Evolutionary conservation across 2,113 vertebrate genomes (phyloP).

Genomic region (Elachura formosa): DNA sequence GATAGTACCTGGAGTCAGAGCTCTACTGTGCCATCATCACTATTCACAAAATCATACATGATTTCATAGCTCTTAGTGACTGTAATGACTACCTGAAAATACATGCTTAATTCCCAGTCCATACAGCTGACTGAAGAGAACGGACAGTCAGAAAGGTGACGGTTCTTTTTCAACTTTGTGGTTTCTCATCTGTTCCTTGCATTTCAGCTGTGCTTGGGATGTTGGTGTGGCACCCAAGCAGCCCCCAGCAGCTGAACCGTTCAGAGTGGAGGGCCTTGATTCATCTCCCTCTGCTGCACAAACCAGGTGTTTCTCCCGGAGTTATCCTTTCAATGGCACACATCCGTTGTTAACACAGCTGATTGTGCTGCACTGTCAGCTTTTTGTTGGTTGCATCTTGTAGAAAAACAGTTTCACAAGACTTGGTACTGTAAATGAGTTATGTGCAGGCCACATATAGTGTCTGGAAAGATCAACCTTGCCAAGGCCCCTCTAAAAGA

Average conservation of each 20-base stretch:
- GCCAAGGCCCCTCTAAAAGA: background rate
- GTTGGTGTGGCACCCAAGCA: background rate
- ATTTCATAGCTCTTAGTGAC: background rate
- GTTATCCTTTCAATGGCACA: accelerated
- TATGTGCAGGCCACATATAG: accelerated
- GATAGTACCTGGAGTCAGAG: background rate
- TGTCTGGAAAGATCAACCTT: background rate
- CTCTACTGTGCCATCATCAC: background rate
- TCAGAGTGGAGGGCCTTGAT: no score
- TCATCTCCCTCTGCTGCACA: background rate
- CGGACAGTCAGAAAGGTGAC: background rate
- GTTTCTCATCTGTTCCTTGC: background rate
- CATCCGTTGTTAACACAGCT: background rate
- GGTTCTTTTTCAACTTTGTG: background rate
- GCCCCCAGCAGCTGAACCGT: background rate
- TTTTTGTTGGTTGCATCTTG: background rate
- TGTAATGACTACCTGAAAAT: background rate
- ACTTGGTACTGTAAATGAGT: background rate
- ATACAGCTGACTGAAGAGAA: background rate
- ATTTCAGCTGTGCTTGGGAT: background rate
- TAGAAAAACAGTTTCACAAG: background rate
- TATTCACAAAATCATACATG: background rate
- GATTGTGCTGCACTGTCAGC: background rate
- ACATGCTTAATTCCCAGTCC: background rate
- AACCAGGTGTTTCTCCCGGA: background rate